Evolutionary conservation across 2,888 invertebrate species (phyloP).

Genomic region (Rotaria macrura): DNA sequence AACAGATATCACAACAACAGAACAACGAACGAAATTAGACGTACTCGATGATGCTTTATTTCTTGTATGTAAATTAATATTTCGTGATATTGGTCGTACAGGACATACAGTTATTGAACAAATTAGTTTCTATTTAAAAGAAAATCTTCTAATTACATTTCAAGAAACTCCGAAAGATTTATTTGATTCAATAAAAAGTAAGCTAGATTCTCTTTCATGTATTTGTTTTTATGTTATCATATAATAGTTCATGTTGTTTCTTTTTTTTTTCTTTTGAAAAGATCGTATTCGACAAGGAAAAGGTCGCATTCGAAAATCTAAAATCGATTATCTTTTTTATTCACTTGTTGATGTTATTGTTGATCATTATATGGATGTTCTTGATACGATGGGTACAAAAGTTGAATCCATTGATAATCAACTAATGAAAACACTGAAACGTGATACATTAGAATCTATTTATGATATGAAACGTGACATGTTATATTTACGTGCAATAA

Average conservation of each 20-base stretch:
- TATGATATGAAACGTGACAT: constrained; percentile 19
- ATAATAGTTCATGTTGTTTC: too few relatives aligned
- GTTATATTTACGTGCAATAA: constrained; percentile 12
- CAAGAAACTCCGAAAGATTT: constrained; percentile 11
- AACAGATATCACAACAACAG: constrained; percentile 13
- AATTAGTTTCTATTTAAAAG: constrained; percentile 17
- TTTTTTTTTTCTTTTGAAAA: background rate
- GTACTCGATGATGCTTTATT: constrained; percentile 6
- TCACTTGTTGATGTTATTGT: constrained; percentile 11
- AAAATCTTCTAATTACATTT: background rate
- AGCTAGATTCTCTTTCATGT: background rate
- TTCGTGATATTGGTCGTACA: background rate
- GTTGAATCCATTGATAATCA: constrained; percentile 20
- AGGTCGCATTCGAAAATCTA: constrained; percentile 3
- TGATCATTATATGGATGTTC: constrained; percentile 21
- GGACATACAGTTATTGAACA: constrained; percentile 15
- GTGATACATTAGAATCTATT: constrained; percentile 19
- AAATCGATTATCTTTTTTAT: constrained; percentile 17
- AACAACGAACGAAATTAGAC: constrained; percentile 14
- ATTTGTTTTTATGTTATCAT: background rate
- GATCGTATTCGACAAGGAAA: constrained; percentile 22
- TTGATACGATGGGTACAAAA: constrained; percentile 10
- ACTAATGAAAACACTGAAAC: constrained; percentile 20
- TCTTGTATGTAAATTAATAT: constrained; percentile 20
- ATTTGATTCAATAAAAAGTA: constrained; percentile 19